A percentile compares a stretch with the other conserved stretches of the same genome.
phyloP scores from a whole-genome alignment of 2,113 vertebrate species.

The Thermophis baileyi region DNA sequence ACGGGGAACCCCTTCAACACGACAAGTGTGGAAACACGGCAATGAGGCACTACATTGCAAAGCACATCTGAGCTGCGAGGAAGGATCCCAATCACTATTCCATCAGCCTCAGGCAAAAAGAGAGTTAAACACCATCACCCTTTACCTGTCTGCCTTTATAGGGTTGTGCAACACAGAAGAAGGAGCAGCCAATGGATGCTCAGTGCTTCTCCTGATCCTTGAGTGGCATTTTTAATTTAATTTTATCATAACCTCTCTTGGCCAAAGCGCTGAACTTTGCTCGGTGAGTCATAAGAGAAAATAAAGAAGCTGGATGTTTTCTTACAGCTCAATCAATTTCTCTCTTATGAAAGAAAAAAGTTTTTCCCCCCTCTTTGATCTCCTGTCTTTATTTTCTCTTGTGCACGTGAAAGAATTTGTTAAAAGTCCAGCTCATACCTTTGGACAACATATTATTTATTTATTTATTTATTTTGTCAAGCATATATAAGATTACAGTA shows the following conservation, averaged over 20 bases:
- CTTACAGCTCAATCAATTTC: neutral
- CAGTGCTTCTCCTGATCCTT: neutral
- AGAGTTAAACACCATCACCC: no score
- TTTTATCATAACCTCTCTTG: constrained; percentile 29
- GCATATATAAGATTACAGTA: no score
- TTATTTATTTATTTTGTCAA: no score
- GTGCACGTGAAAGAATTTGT: neutral
- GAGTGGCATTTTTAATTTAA: constrained; percentile 32
- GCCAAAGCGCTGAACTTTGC: constrained; percentile 28
- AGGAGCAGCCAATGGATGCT: neutral
- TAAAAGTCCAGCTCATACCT: neutral
- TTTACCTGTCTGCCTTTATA: neutral
- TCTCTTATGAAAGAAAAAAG: neutral
- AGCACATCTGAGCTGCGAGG: neutral
- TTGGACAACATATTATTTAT: neutral
- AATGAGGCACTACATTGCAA: neutral
- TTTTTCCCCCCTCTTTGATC: neutral
- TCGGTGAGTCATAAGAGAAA: constrained; percentile 34
- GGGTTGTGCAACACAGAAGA: neutral
- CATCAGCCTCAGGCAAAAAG: neutral
- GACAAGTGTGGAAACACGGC: neutral
- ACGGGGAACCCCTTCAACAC: neutral
- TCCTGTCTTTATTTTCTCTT: neutral
- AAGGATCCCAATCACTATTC: neutral
- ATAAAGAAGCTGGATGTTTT: constrained; percentile 36